Conservation (phyloP, 2,113 vertebrate genomes). For the Perccottus glenii region DNA sequence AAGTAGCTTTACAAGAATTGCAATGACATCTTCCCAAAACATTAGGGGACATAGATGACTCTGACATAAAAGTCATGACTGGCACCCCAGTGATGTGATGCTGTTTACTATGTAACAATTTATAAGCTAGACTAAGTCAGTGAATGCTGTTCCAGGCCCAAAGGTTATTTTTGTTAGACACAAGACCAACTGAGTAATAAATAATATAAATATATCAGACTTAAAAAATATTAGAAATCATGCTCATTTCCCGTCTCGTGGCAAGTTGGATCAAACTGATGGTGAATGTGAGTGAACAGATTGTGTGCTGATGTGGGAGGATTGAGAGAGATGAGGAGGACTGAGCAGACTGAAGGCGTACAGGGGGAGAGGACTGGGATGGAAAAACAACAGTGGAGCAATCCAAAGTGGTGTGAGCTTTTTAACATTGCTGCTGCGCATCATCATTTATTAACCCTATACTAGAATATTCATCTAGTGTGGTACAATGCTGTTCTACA, state of each 20-base stretch:
- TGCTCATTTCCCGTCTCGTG: neutral
- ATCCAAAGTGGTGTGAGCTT: slow-evolving; percentile 33
- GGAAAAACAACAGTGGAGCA: slow-evolving; percentile 40
- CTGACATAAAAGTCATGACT: neutral
- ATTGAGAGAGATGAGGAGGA: slow-evolving; percentile 11
- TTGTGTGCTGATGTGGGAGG: slow-evolving; percentile 25
- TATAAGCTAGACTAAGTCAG: neutral
- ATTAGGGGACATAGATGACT: no score
- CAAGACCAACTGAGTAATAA: neutral
- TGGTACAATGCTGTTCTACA: slow-evolving; percentile 29
- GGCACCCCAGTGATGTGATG: neutral
- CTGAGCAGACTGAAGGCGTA: slow-evolving; percentile 26
- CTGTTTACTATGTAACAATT: neutral
- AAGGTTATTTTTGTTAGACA: neutral
- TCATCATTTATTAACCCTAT: slow-evolving; percentile 67
- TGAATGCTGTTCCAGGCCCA: neutral
- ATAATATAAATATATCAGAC: neutral
- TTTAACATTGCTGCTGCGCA: slow-evolving; percentile 45
- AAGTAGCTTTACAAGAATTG: no score
- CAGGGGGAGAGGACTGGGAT: slow-evolving; percentile 20
- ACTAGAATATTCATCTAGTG: slow-evolving; percentile 58
- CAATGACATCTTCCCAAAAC: no score
- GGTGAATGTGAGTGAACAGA: slow-evolving; percentile 4
- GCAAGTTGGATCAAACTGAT: neutral
- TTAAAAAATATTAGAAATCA: neutral